A percentile compares a stretch with the other conserved stretches of the same genome.
phyloP scores from a whole-genome alignment of 1,140 invertebrate species.

The Diachasmimorpha longicaudata region DNA sequence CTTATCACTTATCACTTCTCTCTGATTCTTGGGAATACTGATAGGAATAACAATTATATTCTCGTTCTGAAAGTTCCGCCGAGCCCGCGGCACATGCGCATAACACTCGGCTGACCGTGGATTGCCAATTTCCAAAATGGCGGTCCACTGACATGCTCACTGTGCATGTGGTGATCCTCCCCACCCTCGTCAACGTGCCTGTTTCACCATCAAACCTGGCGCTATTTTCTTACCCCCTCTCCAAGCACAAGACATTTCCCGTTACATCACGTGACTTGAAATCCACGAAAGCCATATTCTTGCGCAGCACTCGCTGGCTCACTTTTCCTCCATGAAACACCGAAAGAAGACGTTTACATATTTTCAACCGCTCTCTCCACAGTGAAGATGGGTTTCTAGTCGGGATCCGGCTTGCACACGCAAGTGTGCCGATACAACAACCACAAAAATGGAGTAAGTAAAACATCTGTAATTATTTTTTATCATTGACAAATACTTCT shows the following conservation, averaged over 20 bases:
- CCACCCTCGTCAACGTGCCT: too few species aligned
- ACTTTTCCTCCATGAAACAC: slow-evolving; percentile 30
- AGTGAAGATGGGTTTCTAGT: slow-evolving; percentile 56
- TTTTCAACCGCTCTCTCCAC: slow-evolving; percentile 9
- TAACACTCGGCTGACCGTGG: too few species aligned
- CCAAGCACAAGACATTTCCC: neutral
- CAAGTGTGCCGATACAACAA: slow-evolving; percentile 55
- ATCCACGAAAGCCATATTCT: neutral
- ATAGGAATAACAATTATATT: too few species aligned
- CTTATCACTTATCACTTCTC: too few species aligned
- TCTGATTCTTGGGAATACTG: too few species aligned
- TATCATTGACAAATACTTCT: neutral
- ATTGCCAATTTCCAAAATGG: too few species aligned
- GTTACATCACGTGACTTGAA: slow-evolving; percentile 18
- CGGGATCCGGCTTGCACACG: slow-evolving; percentile 51
- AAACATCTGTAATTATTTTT: slow-evolving; percentile 2
- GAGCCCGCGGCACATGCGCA: too few species aligned
- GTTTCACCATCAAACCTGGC: too few species aligned
- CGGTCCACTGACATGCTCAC: too few species aligned
- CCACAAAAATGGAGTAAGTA: slow-evolving; percentile 53
- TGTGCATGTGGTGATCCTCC: too few species aligned
- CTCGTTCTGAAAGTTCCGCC: too few species aligned
- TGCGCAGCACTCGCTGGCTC: neutral
- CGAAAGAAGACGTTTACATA: slow-evolving; percentile 28
- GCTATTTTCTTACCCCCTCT: neutral